phyloP scores from a whole-genome alignment of 1,140 invertebrate genomes.

The Agrypnia vestita region DNA sequence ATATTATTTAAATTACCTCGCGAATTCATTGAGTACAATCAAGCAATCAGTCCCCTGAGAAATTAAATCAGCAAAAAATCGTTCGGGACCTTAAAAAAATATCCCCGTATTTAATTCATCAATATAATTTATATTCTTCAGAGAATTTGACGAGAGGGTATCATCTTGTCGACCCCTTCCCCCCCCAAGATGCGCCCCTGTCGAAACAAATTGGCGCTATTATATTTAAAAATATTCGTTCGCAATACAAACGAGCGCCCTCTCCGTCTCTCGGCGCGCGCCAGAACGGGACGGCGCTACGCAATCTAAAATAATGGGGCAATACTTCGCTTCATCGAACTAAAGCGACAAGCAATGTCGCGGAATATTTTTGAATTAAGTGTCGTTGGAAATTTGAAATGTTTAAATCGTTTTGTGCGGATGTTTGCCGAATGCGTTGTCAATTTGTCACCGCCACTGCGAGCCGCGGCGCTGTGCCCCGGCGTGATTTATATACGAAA shows the following conservation, averaged over 20 bases:
- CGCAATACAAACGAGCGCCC: constrained; percentile 3
- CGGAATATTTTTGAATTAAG: constrained; percentile 26
- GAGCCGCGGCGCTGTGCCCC: too few species aligned
- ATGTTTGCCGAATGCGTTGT: neutral
- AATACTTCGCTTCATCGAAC: constrained; percentile 31
- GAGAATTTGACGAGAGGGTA: constrained; percentile 1
- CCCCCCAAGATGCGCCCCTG: constrained; percentile 6
- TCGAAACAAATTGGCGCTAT: constrained; percentile 34
- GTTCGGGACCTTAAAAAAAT: neutral
- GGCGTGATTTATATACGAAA: too few species aligned
- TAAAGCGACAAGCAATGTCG: constrained; percentile 9
- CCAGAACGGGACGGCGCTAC: neutral
- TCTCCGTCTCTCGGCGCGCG: neutral
- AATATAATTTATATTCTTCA: constrained; percentile 29
- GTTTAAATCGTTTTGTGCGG: constrained; percentile 4
- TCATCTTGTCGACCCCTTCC: neutral
- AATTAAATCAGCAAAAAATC: neutral
- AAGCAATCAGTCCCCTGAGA: too few species aligned
- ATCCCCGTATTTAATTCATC: constrained; percentile 10
- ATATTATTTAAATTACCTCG: too few species aligned
- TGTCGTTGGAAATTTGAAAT: constrained; percentile 13
- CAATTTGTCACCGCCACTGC: too few species aligned
- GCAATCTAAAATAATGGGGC: constrained; percentile 26
- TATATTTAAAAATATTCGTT: constrained; percentile 41
- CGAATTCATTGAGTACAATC: too few species aligned